Percentiles rank a stretch among this genome's conserved stretches.
phyloP scores from a whole-genome alignment of 1,140 invertebrate species.

The Dinothrombium tinctorium region DNA sequence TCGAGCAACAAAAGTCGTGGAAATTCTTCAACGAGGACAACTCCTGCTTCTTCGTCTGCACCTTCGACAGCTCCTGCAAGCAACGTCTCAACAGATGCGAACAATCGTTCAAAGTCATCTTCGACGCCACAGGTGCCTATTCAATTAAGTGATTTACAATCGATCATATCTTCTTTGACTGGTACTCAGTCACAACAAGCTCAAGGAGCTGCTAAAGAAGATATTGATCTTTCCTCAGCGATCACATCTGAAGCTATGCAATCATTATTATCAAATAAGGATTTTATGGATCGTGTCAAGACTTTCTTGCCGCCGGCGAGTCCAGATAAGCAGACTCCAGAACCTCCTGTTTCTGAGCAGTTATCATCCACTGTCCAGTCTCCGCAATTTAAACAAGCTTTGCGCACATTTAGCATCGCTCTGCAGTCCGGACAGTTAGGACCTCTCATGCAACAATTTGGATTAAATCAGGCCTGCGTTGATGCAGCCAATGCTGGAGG shows the following conservation, averaged over 20 bases:
- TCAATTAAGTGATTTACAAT: constrained; percentile 64
- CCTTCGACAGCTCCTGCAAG: constrained; percentile 22
- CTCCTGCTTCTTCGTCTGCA: not conserved
- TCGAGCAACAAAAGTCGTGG: not conserved
- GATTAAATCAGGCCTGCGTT: constrained; percentile 59
- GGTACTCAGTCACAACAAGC: constrained; percentile 13
- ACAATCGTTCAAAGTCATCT: constrained; percentile 18
- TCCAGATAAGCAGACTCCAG: constrained; percentile 14
- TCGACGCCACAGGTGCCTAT: constrained; percentile 25
- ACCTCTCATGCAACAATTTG: constrained; percentile 78
- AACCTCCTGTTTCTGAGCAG: constrained; percentile 31
- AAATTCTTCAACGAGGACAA: not conserved
- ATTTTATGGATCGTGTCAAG: constrained; percentile 36
- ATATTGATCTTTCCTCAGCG: constrained; percentile 35
- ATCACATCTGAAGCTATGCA: constrained; percentile 39
- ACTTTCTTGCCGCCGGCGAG: constrained; percentile 42
- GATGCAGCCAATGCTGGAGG: constrained; percentile 55
- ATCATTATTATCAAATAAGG: constrained; percentile 39
- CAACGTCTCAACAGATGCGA: constrained; percentile 19
- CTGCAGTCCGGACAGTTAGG: constrained; percentile 82
- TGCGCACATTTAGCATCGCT: constrained; percentile 77
- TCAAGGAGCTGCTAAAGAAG: not conserved
- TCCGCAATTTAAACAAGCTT: constrained; percentile 74
- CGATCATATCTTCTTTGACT: constrained; percentile 52
- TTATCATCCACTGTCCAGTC: constrained; percentile 54